Evolutionary conservation across 2,797 vertebrate species (phyloP).

Genomic region (Chrysocyon brachyurus): DNA sequence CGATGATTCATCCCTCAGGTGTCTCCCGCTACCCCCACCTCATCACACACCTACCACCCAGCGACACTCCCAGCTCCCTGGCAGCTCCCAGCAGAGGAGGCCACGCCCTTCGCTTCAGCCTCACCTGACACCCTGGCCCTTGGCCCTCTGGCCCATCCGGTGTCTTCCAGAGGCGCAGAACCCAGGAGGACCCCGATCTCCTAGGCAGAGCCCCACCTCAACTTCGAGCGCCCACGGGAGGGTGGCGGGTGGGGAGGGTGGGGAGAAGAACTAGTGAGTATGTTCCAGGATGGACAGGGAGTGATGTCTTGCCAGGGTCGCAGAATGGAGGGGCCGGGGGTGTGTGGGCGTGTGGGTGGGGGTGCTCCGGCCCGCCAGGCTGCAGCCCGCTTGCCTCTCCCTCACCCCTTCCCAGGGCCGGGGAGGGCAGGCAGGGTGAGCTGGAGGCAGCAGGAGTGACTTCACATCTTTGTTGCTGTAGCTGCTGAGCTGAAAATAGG

Average conservation of each 20-base stretch:
- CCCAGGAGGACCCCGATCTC: not conserved
- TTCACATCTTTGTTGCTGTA: slow-evolving; percentile 78
- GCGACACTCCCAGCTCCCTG: not conserved
- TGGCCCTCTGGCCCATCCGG: no score
- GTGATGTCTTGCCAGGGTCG: not conserved
- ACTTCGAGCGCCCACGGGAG: not conserved
- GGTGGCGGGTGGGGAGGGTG: no score
- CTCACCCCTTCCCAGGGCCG: not conserved
- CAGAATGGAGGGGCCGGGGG: not conserved
- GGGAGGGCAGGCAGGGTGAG: not conserved
- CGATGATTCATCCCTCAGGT: slow-evolving; percentile 48
- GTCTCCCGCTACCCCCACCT: not conserved
- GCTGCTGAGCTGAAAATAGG: slow-evolving; percentile 83
- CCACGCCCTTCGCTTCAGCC: not conserved
- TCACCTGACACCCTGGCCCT: not conserved
- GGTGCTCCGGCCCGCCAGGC: not conserved
- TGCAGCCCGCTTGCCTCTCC: not conserved
- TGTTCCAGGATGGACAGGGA: no score
- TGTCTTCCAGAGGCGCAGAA: not conserved
- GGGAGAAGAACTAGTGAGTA: not conserved
- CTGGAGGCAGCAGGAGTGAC: slow-evolving; percentile 62
- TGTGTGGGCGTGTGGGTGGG: not conserved
- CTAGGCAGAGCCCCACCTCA: not conserved
- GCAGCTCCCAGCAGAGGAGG: not conserved
- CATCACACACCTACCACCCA: not conserved